Base-by-base conservation (phyloP, 2,797 vertebrate genomes). In the Hylomyscus alleni region DNA sequence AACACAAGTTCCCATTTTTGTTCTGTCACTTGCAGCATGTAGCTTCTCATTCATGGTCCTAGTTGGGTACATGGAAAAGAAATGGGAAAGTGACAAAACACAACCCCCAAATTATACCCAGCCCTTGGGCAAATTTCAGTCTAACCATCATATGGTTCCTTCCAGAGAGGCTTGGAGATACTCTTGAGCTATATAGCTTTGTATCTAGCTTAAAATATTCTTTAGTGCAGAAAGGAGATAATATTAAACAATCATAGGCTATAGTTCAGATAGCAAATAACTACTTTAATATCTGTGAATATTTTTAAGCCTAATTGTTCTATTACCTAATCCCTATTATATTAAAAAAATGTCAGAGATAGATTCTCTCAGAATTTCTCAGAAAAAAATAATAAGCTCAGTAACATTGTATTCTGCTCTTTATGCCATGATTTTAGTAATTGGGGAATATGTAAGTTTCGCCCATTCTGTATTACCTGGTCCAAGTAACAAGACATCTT, bases 321-420 rank as follows among this genome's bases (percentile, higher is more conserved):
- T 72, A 54, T 80, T 50, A 75, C 3, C 40, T 91, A 40, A 76
- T 14, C 24, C 9, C 0, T 85, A 89, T 62, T 22, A 65, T 26
- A 87, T 4, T 60, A 37, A 65, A 44, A 40, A 56, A 7, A 15
- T 72, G 5, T 77, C 7, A 76, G 52, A 92, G 91, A 87, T 29
- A 90, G 44, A 17, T 17, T 82, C 31, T 91, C 44, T 44, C 44
- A 44, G n/a, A n/a, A n/a, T 24, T 93, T 44, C 75, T 40, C 54
- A 77, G n/a, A n/a, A 95, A 89, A 96, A 86, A 76, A 89, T 93
- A 47, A 60, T 60, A 89, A 91, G 62, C 9, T 62, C 44, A 72
- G 72, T 91, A 72, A 93, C 84, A 91, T 91, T 93, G 73, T 80
- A 17, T 65, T 22, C 10, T 85, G 78, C 31, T 31, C n/a, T 65